Evolutionary conservation across 1,140 invertebrate genomes (phyloP), one percentile per base, ranked within the genome.

Genomic region (Pseudomyrmex flavicornis): DNA sequence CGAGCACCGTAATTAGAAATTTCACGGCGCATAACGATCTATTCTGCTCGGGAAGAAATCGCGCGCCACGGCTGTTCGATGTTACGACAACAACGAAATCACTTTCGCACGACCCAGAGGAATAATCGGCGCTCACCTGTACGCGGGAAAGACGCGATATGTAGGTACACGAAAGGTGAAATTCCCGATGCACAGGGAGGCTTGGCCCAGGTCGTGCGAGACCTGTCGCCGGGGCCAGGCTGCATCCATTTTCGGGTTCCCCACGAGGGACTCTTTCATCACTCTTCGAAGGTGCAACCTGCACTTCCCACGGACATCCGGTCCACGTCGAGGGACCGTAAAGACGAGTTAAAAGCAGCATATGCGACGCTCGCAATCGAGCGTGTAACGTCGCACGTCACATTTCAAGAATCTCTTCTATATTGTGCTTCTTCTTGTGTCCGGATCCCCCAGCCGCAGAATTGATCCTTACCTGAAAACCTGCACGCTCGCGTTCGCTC

Each of bases 271-370:
- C 56, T 61, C 61, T 65, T 76, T 63, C 80, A 85, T 83, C 69
- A 50, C 66, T 9, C 62, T n/a, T 26, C 13, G 20, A 68, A 91
- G 84, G 80, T 83, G 68, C 75, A 90, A 91, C 86, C 86, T 91
- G 91, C 87, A 61, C 89, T 92, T 92, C 91, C 91, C 91, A 92
- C 91, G 91, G 91, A 92, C 92, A 80, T 88, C 48, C 44, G 44
- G 44, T 58, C 22, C 62, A 48, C 46, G 8, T 17, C 74, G 61
- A 48, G 63, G 50, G 26, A 54, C 35, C 5, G 5, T 70, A 70
- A 59, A 70, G 22, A 46, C 74, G 52, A 68, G 35, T 50, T 75
- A 17, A 62, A 48, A 52, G 35, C 58, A 68, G 35, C 66, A 73
- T 85, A n/a, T 70, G 80, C 72, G 56, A 52, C 65, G 20, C 50